Evolutionary conservation across 2,797 vertebrate species (phyloP), one percentile per base, ranked within the genome.

Genomic region (Moxostoma hubbsi): DNA sequence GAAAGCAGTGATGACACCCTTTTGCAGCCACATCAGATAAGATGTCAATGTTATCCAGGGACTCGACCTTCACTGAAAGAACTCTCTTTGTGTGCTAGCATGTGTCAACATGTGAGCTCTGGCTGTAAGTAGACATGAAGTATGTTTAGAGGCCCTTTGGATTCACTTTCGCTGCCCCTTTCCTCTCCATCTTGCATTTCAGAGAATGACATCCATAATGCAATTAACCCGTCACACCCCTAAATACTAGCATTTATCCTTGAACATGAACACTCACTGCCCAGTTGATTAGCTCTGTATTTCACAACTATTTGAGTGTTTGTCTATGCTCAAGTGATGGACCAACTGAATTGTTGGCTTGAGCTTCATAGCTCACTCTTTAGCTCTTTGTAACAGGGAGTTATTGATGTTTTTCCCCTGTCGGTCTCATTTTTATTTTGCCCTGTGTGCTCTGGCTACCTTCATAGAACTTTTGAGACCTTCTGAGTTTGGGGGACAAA

Each of bases 21-120:
- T 68, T 62, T 12, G 5, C 79, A 74, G 65, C 15, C 66, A 74
- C 67, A 71, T 83, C 53, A 74, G 80, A 79, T 82, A 75, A 83
- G 64, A 81, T 76, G 77, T 74, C 84, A 85, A 90, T 90, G 90
- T 90, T 63, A 65, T 82, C 13, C 13, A 16, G 73, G 62, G 64
- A 84, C 84, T 86, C 86, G 86, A 89, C 87, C 87, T 83, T 82
- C 16, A 67, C 64, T 59, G 61, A 58, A 36, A 73, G 72, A 45
- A 24, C 58, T 65, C 12, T n/a, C 61, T 85, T 73, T 83, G 83
- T 81, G 76, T 76, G 66, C 80, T 80, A n/a, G 15, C 49, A 49
- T 16, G 58, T 67, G 66, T 82, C 54, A 58, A 4, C 59, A 36
- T 36, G 36, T 36, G 72, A 79, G 78, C 77, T 74, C 74, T 49